Evolutionary conservation across 1,140 invertebrate species (phyloP).

Genomic region (Saccostrea echinata): DNA sequence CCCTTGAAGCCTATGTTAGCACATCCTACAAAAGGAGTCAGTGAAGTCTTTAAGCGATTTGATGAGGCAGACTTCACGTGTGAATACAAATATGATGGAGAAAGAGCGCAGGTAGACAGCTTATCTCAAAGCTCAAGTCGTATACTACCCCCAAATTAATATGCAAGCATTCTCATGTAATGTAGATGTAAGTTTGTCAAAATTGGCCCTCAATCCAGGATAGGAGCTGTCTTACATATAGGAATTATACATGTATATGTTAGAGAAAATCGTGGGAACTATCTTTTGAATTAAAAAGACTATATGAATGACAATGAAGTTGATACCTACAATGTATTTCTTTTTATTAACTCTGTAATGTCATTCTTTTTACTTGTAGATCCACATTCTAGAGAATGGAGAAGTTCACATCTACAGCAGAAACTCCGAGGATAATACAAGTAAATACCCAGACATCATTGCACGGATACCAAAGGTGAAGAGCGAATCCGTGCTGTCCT

Average conservation of each 20-base stretch:
- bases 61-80: slow-evolving; percentile 96
- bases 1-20: slow-evolving; percentile 99
- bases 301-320: no score
- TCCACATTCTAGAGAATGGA: slow-evolving; percentile 79
- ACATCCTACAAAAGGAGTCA: slow-evolving; percentile 94
- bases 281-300: no score
- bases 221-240: no score
- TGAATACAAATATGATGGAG: slow-evolving; percentile 99
- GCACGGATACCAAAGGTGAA: slow-evolving; percentile 82
- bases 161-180: no score
- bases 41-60: slow-evolving; percentile 94
- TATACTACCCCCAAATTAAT: no score
- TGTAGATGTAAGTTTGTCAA: no score
- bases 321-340: no score
- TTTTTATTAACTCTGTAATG: no score
- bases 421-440: slow-evolving; percentile 99
- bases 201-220: no score
- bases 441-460: slow-evolving; percentile 98
- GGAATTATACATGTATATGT: no score
- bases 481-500: slow-evolving; percentile 85
- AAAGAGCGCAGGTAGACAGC: slow-evolving; percentile 92
- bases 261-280: no score
- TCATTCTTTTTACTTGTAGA: slow-evolving; percentile 76
- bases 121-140: neutral
- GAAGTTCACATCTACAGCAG: slow-evolving; percentile 93